Evolutionary conservation across 2,797 vertebrate species (phyloP).

Genomic region (Oophaga sylvatica): DNA sequence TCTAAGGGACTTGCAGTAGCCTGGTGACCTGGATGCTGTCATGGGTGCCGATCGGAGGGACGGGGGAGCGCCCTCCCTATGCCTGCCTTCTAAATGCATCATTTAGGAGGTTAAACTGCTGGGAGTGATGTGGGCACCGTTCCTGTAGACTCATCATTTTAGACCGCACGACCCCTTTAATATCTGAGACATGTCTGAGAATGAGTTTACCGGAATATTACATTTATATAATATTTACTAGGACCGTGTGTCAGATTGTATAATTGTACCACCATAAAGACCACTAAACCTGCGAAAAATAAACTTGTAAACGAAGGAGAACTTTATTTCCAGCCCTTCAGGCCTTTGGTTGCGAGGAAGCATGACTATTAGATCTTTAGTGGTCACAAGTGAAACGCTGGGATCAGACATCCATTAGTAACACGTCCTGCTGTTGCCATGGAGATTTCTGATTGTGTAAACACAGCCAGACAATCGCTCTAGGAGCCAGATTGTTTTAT

Average conservation of each 20-base stretch:
- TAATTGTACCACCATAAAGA: not conserved
- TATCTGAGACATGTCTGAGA: too few relatives aligned
- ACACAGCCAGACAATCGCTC: conserved; percentile 48
- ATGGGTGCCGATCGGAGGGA: too few relatives aligned
- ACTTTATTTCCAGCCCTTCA: not conserved
- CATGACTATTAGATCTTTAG: conserved; percentile 42
- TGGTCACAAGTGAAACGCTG: conserved; percentile 49
- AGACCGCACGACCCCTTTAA: too few relatives aligned
- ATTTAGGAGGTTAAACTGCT: too few relatives aligned
- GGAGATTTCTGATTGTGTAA: conserved; percentile 49
- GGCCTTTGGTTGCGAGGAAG: conserved; percentile 15
- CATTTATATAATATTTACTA: not conserved
- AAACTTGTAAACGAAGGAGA: not conserved
- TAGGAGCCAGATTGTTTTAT: conserved; percentile 51
- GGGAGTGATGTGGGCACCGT: too few relatives aligned
- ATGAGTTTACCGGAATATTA: not conserved
- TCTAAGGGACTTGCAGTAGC: too few relatives aligned
- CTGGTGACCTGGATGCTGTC: too few relatives aligned
- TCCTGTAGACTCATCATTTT: too few relatives aligned
- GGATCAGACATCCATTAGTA: conserved; percentile 47
- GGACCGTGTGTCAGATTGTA: not conserved
- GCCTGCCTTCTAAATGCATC: too few relatives aligned
- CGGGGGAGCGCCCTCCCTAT: too few relatives aligned
- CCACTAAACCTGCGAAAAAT: not conserved
- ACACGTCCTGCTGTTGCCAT: conserved; percentile 51